Base-by-base conservation (phyloP, 1,140 invertebrate genomes). In the Fopius arisanus region DNA sequence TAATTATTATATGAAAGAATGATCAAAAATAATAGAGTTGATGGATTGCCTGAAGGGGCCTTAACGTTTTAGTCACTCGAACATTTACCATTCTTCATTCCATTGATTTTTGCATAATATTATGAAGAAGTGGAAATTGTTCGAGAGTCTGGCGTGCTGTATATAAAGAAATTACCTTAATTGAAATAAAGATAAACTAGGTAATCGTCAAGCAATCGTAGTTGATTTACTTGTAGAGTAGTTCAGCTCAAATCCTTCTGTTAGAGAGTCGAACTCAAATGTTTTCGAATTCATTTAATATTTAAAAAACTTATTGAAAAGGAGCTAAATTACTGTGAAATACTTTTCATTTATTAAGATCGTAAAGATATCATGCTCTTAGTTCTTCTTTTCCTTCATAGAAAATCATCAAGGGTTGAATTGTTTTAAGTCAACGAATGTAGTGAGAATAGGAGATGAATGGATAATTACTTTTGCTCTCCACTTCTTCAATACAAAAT, bases 51-150 rank as follows among this genome's bases (percentile, higher is more conserved):
- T 71, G 70, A 75, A 78, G 80, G 80, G 79, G 80, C 80, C 80
- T 82, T 82, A 82, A 77, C 77, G 78, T 77, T 73, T 72, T 63
- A 72, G 72, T 77, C 72, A 74, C 70, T 80, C 75, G 73, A 79
- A 76, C 67, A 51, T 76, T 70, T 73, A 74, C 74, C 77, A 77
- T 76, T 75, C 77, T 74, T 16, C 40, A 31, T 62, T 63, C 41
- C 23, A 72, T 63, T 77, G 67, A 78, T 75, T 77, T 79, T 71
- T 71, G 21, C 29, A 65, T n/a, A 41, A 41, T 21, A 59, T 23
- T 21, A 70, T 40, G 40, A 62, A 37, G 21, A 70, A 70, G 7
- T 19, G 43, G 37, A 70, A 62, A 51, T 16, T 40, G 19, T 78
- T 77, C 73, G 78, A 78, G 76, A 74, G 74, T 75, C 67, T 74